phyloP scores from a whole-genome alignment of 2,113 vertebrate genomes.

The Pachyramphus minor region DNA sequence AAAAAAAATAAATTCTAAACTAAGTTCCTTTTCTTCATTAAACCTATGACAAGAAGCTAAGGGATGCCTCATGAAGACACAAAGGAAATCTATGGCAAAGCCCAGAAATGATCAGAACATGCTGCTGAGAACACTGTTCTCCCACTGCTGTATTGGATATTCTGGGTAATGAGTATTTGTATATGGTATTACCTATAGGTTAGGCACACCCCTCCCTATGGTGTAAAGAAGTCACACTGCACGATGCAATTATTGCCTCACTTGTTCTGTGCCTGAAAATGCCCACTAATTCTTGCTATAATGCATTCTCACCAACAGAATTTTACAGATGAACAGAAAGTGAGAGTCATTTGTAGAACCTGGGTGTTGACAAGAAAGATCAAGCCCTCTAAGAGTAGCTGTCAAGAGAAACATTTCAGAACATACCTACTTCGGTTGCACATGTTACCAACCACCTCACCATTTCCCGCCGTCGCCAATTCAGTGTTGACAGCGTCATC shows the following conservation, averaged over 20 bases:
- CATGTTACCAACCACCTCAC: conserved; percentile 86
- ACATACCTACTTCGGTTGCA: conserved; percentile 86
- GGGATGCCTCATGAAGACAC: neutral
- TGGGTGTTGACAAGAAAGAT: neutral
- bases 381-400: neutral
- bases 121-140: neutral
- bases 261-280: neutral
- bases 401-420: neutral
- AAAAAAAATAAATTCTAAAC: no score
- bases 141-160: neutral
- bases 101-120: neutral
- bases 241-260: neutral
- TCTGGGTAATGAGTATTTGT: neutral
- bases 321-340: neutral
- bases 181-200: neutral
- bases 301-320: neutral
- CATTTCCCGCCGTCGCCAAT: conserved; percentile 85
- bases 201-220: neutral
- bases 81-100: neutral
- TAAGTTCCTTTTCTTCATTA: no score
- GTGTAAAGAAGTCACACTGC: neutral
- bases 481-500: conserved; percentile 84
- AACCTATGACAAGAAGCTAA: no score
- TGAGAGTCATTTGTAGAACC: neutral
- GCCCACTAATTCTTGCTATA: neutral